A percentile compares a stretch with the other conserved stretches of the same genome.
phyloP scores from a whole-genome alignment of 1,140 invertebrate genomes.

The Micrasema longulum region DNA sequence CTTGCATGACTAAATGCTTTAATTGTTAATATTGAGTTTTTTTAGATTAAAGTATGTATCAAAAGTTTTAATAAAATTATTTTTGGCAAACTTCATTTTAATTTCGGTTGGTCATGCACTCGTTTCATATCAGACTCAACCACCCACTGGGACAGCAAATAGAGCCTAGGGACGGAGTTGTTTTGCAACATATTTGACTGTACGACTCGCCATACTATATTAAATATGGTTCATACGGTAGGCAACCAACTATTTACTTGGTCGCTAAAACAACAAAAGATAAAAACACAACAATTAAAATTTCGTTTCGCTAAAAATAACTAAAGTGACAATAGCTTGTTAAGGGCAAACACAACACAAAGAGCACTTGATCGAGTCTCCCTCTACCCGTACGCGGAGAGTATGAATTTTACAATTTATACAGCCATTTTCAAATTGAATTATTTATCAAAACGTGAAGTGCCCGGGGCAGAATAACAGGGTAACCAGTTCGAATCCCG shows the following conservation, averaged over 20 bases:
- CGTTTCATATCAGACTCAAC: too few relatives aligned
- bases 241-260: constrained; percentile 9
- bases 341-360: constrained; percentile 44
- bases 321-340: constrained; percentile 45
- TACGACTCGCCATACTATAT: too few relatives aligned
- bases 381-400: constrained; percentile 37
- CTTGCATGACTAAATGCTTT: too few relatives aligned
- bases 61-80: too few relatives aligned
- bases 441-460: constrained; percentile 55
- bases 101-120: too few relatives aligned
- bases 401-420: constrained; percentile 57
- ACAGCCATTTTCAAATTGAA: constrained; percentile 55
- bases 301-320: constrained; percentile 15
- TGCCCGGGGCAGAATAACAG: constrained; percentile 44
- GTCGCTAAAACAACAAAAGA: constrained; percentile 32
- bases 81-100: too few relatives aligned
- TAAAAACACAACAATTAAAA: constrained; percentile 28
- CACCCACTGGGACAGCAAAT: too few relatives aligned
- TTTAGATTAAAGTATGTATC: too few relatives aligned
- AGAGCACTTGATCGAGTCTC: constrained; percentile 12
- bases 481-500: constrained; percentile 31
- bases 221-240: too few relatives aligned
- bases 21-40: too few relatives aligned
- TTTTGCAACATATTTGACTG: too few relatives aligned
- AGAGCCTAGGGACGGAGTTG: too few relatives aligned